Conservation (phyloP, 2,797 vertebrate species). For the Rallus crepitans region DNA sequence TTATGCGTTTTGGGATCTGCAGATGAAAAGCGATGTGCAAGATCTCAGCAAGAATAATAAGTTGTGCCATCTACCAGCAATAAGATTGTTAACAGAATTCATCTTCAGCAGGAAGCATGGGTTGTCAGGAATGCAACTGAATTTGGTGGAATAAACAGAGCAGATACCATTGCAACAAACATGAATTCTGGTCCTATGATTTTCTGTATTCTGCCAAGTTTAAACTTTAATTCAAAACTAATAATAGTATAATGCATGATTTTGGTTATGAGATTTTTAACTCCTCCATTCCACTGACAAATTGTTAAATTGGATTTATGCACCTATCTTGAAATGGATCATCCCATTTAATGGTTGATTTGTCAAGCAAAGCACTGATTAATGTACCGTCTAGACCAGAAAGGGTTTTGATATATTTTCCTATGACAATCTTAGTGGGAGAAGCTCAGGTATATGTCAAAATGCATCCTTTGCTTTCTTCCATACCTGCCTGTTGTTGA, state of each 20-base stretch:
- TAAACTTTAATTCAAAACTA: constrained; percentile 42
- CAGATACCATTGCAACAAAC: neutral
- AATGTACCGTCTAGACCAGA: neutral
- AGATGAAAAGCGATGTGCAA: neutral
- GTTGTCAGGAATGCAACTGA: neutral
- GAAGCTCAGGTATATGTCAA: neutral
- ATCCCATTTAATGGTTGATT: neutral
- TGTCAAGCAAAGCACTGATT: constrained; percentile 9
- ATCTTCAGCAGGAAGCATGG: neutral
- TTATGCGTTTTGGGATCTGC: neutral
- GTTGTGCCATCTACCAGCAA: neutral
- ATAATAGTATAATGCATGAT: neutral
- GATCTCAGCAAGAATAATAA: neutral
- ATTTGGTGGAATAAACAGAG: neutral
- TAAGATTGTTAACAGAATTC: neutral
- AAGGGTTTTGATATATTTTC: constrained; percentile 11
- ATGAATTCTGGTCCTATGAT: neutral
- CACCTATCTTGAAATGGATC: neutral
- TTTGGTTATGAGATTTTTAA: constrained; percentile 1
- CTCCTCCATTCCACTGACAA: neutral
- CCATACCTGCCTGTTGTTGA: neutral
- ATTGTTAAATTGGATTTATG: constrained; percentile 22
- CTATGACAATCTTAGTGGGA: neutral
- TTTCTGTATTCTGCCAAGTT: neutral
- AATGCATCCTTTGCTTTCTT: constrained; percentile 1